Evolutionary conservation across 2,888 invertebrate genomes (phyloP).

Genomic region (Heliothis peltigera): DNA sequence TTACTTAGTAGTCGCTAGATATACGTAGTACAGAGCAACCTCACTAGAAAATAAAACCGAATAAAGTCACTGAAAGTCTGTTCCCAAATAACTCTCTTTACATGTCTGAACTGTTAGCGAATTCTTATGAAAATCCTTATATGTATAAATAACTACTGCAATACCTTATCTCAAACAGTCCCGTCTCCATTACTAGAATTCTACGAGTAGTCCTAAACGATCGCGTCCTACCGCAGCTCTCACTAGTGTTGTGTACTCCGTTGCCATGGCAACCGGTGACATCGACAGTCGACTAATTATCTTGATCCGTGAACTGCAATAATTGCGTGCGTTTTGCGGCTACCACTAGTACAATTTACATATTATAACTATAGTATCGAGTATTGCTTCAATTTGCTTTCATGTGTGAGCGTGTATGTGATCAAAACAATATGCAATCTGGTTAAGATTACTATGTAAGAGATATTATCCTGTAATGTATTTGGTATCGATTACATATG

Average conservation of each 20-base stretch:
- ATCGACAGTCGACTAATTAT: slow-evolving; percentile 20
- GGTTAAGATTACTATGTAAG: background rate
- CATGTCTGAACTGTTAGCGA: too few relatives aligned
- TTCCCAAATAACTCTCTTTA: too few relatives aligned
- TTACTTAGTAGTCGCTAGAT: too few relatives aligned
- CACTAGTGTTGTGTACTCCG: slow-evolving; percentile 41
- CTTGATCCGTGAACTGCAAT: slow-evolving; percentile 6
- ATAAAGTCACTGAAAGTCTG: too few relatives aligned
- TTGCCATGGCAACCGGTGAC: slow-evolving; percentile 44
- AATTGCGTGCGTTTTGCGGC: background rate
- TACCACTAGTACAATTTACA: too few relatives aligned
- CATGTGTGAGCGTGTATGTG: background rate
- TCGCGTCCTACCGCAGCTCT: background rate
- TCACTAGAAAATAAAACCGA: too few relatives aligned
- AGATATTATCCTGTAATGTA: background rate
- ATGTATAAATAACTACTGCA: too few relatives aligned
- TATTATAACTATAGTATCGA: too few relatives aligned
- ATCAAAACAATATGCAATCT: background rate
- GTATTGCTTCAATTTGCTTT: background rate
- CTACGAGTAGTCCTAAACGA: background rate
- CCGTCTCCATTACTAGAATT: background rate
- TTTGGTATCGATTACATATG: slow-evolving; percentile 29
- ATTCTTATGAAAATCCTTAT: too few relatives aligned
- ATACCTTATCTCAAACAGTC: background rate
- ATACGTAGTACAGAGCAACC: too few relatives aligned